Evolutionary conservation across 2,888 invertebrate genomes (phyloP).

Genomic region (Proisotoma minuta): DNA sequence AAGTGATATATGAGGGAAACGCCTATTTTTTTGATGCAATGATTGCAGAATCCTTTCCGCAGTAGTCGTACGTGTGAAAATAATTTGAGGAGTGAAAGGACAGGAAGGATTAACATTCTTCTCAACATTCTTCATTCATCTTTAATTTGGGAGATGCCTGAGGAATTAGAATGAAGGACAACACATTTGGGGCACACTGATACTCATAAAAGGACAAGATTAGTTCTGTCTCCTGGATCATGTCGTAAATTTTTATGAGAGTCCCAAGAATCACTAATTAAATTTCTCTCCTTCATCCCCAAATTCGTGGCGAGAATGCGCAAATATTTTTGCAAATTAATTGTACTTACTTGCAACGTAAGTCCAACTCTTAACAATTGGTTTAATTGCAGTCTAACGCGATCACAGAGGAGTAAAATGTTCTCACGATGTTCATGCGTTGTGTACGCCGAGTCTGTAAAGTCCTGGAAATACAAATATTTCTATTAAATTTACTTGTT

Average conservation of each 20-base stretch:
- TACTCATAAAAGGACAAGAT: no score
- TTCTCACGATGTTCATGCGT: constrained; percentile 94
- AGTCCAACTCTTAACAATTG: constrained; percentile 56
- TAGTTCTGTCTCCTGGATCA: no score
- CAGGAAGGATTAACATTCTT: no score
- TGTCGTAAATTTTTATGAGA: constrained; percentile 15
- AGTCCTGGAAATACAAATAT: constrained; percentile 61
- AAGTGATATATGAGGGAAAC: no score
- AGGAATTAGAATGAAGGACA: no score
- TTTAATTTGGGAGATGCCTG: no score
- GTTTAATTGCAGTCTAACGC: constrained; percentile 59
- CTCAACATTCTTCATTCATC: no score
- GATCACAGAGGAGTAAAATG: constrained; percentile 79
- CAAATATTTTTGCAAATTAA: not conserved
- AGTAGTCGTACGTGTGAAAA: no score
- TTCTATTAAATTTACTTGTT: not conserved
- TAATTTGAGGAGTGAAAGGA: no score
- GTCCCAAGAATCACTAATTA: constrained; percentile 17
- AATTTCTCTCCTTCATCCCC: constrained; percentile 1
- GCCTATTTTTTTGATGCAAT: no score
- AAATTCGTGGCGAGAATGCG: not conserved
- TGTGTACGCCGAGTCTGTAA: constrained; percentile 98
- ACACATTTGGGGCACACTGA: no score
- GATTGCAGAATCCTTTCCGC: no score
- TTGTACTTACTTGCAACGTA: constrained; percentile 58